These are phyloP conservation scores for Chroicocephalus ridibundus DNA, from an alignment of 2,113 vertebrate genomes.

Conservation along the genomic window DNA sequence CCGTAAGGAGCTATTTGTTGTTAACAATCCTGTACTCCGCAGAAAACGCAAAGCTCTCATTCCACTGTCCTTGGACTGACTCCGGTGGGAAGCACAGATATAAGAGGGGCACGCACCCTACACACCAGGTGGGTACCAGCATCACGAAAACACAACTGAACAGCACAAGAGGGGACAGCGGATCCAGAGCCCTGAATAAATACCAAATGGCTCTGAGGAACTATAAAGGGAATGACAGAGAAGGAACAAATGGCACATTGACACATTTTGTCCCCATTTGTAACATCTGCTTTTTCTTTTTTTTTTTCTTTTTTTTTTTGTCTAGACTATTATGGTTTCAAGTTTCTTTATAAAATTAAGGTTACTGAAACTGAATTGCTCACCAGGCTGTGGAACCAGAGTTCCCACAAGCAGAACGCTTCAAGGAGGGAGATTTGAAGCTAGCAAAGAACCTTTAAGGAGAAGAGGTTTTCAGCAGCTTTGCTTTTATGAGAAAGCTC, in stretches of 20 bases:
- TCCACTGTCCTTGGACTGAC: background rate
- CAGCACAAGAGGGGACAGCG: background rate
- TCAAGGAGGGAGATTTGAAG: background rate
- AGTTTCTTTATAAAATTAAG: background rate
- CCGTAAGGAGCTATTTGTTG: background rate
- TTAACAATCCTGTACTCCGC: background rate
- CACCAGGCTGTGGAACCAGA: background rate
- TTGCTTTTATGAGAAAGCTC: background rate
- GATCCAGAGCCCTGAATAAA: background rate
- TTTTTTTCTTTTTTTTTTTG: background rate
- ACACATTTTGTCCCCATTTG: background rate
- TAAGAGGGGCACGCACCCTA: accelerated
- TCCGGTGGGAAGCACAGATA: accelerated
- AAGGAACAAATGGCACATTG: background rate
- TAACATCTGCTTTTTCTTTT: background rate
- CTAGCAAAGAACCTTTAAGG: background rate
- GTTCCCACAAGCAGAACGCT: background rate
- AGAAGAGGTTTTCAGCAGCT: background rate
- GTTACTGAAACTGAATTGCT: background rate
- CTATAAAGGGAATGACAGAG: background rate
- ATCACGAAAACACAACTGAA: background rate
- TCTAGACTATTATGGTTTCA: background rate
- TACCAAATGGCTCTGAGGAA: background rate
- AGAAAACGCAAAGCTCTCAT: background rate
- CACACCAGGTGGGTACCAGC: background rate